Percentiles rank a stretch among this genome's conserved stretches.
These are phyloP conservation scores for Xiphophorus birchmanni DNA, from an alignment of 2,797 vertebrate species.

Conservation along the genomic window DNA sequence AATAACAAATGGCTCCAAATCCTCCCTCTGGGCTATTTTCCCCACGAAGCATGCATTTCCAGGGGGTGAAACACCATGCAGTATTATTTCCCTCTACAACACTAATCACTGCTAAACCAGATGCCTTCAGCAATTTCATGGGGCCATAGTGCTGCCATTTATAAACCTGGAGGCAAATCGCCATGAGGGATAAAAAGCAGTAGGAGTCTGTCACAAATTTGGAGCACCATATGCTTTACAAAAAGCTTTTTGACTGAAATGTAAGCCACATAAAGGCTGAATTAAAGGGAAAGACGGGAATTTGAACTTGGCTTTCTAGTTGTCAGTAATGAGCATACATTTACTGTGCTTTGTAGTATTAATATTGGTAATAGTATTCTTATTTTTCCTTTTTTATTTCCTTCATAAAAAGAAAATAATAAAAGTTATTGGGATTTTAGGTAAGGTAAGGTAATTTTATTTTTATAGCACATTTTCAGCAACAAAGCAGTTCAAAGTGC, in stretches of 20 bases:
- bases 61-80: conserved; percentile 53
- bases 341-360: not conserved
- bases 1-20: conserved; percentile 51
- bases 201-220: conserved; percentile 64
- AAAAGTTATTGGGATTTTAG: not conserved
- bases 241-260: conserved; percentile 48
- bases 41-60: conserved; percentile 57
- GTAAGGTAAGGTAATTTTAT: not conserved
- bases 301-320: conserved; percentile 16
- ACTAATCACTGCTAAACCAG: conserved; percentile 70
- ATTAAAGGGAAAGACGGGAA: conserved; percentile 38
- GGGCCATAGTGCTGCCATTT: conserved; percentile 60
- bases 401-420: not conserved
- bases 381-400: not conserved
- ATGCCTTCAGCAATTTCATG: conserved; percentile 65
- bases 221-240: conserved; percentile 78
- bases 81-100: conserved; percentile 40
- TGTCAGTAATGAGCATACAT: not conserved
- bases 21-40: conserved; percentile 56
- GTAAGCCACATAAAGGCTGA: conserved; percentile 19
- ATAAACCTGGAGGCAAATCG: conserved; percentile 58
- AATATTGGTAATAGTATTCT: not conserved
- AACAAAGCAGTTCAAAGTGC: no score
- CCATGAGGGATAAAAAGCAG: conserved; percentile 50
- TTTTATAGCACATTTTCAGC: no score